phyloP scores from a whole-genome alignment of 2,888 invertebrate species.

The Tipula unca region DNA sequence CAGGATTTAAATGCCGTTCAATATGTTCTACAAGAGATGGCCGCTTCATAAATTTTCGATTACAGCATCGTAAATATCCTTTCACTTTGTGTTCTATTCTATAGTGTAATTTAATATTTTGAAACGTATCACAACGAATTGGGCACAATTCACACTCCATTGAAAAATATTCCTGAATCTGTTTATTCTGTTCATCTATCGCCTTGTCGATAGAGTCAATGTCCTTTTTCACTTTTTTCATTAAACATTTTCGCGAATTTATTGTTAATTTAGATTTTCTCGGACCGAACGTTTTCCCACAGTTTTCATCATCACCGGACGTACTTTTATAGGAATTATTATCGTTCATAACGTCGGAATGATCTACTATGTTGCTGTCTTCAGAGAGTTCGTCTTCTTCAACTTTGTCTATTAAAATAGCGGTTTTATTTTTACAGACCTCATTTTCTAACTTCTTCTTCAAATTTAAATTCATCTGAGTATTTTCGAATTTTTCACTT shows the following conservation, averaged over 20 bases:
- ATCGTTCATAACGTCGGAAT: too few species aligned
- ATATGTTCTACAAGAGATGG: constrained; percentile 35
- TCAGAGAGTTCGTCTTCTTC: too few species aligned
- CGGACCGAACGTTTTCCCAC: too few species aligned
- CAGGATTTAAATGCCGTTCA: constrained; percentile 37
- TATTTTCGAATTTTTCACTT: neutral
- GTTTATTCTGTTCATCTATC: neutral
- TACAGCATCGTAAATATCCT: neutral
- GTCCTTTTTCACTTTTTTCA: too few species aligned
- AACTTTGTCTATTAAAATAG: too few species aligned
- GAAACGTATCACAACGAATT: neutral
- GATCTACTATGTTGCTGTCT: too few species aligned
- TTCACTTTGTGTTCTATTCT: neutral
- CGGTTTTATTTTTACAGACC: too few species aligned
- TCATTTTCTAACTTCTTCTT: neutral
- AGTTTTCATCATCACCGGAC: too few species aligned
- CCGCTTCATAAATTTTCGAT: neutral
- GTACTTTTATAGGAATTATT: too few species aligned
- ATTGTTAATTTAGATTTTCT: too few species aligned
- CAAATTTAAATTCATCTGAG: neutral
- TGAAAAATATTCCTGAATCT: neutral
- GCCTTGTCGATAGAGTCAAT: too few species aligned
- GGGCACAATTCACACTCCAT: neutral
- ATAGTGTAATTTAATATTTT: neutral
- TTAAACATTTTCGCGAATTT: too few species aligned